phyloP scores from a whole-genome alignment of 2,113 vertebrate genomes.

The Scortum barcoo region DNA sequence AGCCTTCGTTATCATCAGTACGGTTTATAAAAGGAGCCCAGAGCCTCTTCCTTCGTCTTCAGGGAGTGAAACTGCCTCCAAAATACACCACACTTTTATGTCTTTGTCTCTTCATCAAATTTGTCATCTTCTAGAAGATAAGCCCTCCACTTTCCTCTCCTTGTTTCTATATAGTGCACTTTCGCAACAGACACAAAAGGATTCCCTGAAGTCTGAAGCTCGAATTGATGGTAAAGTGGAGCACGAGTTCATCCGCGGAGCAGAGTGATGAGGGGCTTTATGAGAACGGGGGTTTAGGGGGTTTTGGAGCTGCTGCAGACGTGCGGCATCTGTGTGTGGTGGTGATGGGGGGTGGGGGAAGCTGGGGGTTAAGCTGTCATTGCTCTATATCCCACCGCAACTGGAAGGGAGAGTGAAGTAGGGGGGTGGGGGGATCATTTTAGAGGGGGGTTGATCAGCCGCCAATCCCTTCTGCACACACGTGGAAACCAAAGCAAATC shows the following conservation, averaged over 20 bases:
- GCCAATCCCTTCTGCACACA: slow-evolving; percentile 57
- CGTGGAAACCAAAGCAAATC: slow-evolving; percentile 63
- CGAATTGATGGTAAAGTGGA: slow-evolving; percentile 65
- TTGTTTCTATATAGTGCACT: slow-evolving; percentile 4
- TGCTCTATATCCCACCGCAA: slow-evolving; percentile 75
- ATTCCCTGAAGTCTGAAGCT: slow-evolving; percentile 58
- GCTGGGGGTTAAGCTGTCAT: slow-evolving; percentile 72
- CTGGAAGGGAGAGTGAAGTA: slow-evolving; percentile 28
- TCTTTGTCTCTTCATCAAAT: slow-evolving; percentile 45
- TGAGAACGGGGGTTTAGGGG: slow-evolving; percentile 47
- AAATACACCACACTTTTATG: slow-evolving; percentile 38
- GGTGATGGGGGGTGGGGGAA: not conserved
- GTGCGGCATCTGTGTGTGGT: slow-evolving; percentile 21
- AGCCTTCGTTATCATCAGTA: slow-evolving; percentile 19
- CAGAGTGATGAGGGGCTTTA: slow-evolving; percentile 45
- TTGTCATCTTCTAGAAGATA: slow-evolving; percentile 16
- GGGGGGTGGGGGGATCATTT: not conserved
- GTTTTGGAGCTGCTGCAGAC: slow-evolving; percentile 31
- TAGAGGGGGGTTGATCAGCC: slow-evolving; percentile 58
- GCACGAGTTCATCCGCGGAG: slow-evolving; percentile 63
- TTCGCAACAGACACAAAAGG: slow-evolving; percentile 64
- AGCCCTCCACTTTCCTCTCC: not conserved
- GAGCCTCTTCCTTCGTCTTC: not conserved
- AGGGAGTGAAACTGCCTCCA: slow-evolving; percentile 17
- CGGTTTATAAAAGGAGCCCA: slow-evolving; percentile 1